Evolutionary conservation across 64 coral and sea anemone species (phyloP).

Genomic region (Stichodactyla mertensii): DNA sequence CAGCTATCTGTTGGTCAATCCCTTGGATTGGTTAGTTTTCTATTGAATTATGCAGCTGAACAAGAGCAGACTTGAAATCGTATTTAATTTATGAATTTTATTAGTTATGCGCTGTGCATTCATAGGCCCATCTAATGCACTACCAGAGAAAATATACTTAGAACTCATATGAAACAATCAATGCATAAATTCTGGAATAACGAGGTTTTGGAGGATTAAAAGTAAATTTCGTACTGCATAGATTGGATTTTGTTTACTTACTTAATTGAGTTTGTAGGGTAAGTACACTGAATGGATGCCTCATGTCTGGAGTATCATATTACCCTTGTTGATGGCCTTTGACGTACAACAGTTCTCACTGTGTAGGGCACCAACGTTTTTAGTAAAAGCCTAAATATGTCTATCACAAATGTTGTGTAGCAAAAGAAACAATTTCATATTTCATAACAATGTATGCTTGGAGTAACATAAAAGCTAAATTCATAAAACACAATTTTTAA

Average conservation of each 20-base stretch:
- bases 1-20: background rate
- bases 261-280: background rate
- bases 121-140: background rate
- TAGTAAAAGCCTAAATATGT: too few relatives aligned
- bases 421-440: too few relatives aligned
- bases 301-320: background rate
- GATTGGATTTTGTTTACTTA: background rate
- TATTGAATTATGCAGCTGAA: background rate
- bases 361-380: background rate
- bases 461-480: too few relatives aligned
- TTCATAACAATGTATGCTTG: too few relatives aligned
- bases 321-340: background rate
- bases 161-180: background rate
- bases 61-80: constrained; percentile 2
- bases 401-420: too few relatives aligned
- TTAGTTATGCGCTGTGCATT: background rate
- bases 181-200: background rate
- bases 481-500: too few relatives aligned
- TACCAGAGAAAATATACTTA: background rate
- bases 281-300: background rate
- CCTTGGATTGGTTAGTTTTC: background rate
- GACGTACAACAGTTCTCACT: background rate
- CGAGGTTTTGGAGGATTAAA: background rate
- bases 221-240: background rate
- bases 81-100: constrained; percentile 28